phyloP scores from a whole-genome alignment of 37 sponge, comb jelly and placozoan genomes.

The Spongia lamella region DNA sequence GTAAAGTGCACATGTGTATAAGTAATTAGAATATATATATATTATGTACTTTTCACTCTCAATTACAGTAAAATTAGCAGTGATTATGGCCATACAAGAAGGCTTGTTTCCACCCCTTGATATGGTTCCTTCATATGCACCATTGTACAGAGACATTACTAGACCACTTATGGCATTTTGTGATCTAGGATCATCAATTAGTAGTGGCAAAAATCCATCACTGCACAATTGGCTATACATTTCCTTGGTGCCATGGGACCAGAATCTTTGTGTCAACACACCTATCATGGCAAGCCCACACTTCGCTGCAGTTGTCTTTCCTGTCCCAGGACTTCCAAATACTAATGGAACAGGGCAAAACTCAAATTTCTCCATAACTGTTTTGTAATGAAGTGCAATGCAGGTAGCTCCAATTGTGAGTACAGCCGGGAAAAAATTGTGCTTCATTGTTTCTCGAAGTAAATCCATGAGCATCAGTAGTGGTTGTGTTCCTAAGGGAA shows the following conservation, averaged over 20 bases:
- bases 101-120: neutral
- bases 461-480: neutral
- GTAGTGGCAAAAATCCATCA: neutral
- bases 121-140: neutral
- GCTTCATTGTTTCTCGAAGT: neutral
- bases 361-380: neutral
- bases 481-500: neutral
- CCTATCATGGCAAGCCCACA: slow-evolving; percentile 1
- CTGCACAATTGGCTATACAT: neutral
- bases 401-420: neutral
- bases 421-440: slow-evolving; percentile 17
- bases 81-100: neutral
- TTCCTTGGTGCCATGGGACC: neutral
- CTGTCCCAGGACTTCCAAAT: slow-evolving; percentile 9
- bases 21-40: neutral
- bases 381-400: slow-evolving; percentile 16
- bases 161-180: neutral
- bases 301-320: slow-evolving; percentile 13
- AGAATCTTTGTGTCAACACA: no score
- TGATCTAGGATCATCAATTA: neutral
- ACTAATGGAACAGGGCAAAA: neutral
- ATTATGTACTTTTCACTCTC: neutral
- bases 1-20: neutral
- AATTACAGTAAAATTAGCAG: neutral
- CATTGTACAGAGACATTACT: neutral